These are phyloP conservation scores for Clivina fossor DNA, from an alignment of 2,888 invertebrate species.

Conservation along the genomic window DNA sequence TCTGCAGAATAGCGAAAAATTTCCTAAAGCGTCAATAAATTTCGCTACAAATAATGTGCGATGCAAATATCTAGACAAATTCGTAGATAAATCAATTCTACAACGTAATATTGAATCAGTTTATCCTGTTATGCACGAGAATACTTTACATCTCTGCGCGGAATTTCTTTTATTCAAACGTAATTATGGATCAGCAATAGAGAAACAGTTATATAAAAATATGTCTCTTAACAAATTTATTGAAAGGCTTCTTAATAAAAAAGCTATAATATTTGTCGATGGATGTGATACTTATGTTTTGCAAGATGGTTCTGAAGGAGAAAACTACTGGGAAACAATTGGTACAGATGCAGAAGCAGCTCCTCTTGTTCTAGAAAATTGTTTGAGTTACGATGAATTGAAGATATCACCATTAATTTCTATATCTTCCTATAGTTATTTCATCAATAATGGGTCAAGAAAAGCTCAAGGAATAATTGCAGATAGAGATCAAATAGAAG, in stretches of 20 bases:
- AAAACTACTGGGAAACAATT: constrained; percentile 57
- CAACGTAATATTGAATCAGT: constrained; percentile 59
- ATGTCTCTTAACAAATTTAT: constrained; percentile 55
- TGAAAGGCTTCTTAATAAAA: constrained; percentile 57
- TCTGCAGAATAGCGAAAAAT: constrained; percentile 49
- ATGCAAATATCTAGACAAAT: too few relatives aligned
- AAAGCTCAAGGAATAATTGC: constrained; percentile 55
- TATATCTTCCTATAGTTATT: constrained; percentile 59
- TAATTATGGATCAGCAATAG: constrained; percentile 42
- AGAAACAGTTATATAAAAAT: constrained; percentile 50
- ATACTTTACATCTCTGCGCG: constrained; percentile 62
- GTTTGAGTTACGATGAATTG: constrained; percentile 62
- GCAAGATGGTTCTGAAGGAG: constrained; percentile 51
- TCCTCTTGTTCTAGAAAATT: constrained; percentile 55
- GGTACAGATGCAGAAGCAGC: constrained; percentile 55
- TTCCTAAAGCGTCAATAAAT: constrained; percentile 50
- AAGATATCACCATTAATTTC: constrained; percentile 60
- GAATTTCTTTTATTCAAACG: constrained; percentile 67
- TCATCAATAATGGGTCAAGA: constrained; percentile 61
- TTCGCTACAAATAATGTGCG: constrained; percentile 51
- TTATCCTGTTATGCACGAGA: constrained; percentile 70
- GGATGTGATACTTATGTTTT: constrained; percentile 42
- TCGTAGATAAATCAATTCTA: constrained; percentile 38
- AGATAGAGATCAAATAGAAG: constrained; percentile 51
- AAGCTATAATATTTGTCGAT: constrained; percentile 56